These are phyloP conservation scores for Batillaria attramentaria DNA, from an alignment of 1,140 invertebrate genomes.

Conservation along the genomic window DNA sequence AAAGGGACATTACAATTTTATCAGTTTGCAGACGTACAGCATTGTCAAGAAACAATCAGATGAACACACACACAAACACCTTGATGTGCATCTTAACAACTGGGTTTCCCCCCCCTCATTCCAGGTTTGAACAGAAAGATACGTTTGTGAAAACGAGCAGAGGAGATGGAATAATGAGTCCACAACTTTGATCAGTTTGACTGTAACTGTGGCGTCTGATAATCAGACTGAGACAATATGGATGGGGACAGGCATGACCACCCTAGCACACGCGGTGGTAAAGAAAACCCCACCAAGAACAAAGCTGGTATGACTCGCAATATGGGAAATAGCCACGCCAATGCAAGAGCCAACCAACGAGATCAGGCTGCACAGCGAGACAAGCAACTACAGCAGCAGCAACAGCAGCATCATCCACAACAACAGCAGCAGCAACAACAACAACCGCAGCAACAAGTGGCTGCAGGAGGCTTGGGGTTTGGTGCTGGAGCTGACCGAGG, in stretches of 20 bases:
- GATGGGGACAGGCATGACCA: slow-evolving; percentile 33
- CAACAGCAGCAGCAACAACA: neutral
- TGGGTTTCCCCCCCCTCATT: too few relatives aligned
- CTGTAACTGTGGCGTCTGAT: too few relatives aligned
- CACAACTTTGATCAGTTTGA: too few relatives aligned
- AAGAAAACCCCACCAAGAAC: slow-evolving; percentile 33
- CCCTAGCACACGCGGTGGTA: slow-evolving; percentile 12
- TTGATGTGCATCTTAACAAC: too few relatives aligned
- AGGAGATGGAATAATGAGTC: too few relatives aligned
- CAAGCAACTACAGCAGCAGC: slow-evolving; percentile 5
- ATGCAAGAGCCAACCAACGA: slow-evolving; percentile 24
- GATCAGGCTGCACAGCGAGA: slow-evolving; percentile 17
- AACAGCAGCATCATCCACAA: slow-evolving; percentile 8
- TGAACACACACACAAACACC: too few relatives aligned
- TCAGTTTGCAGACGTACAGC: too few relatives aligned
- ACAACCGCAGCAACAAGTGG: slow-evolving; percentile 1
- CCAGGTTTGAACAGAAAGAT: too few relatives aligned
- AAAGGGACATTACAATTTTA: too few relatives aligned
- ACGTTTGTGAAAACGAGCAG: too few relatives aligned
- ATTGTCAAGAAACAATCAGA: too few relatives aligned
- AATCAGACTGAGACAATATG: too few relatives aligned
- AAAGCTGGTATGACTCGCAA: slow-evolving; percentile 27
- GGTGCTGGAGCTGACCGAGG: neutral
- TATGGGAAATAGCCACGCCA: slow-evolving; percentile 24
- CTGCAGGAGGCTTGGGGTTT: neutral